Percentiles rank a stretch among this genome's conserved stretches.
These are phyloP conservation scores for Hylomyscus alleni DNA, from an alignment of 2,797 vertebrate species.

Conservation along the genomic window DNA sequence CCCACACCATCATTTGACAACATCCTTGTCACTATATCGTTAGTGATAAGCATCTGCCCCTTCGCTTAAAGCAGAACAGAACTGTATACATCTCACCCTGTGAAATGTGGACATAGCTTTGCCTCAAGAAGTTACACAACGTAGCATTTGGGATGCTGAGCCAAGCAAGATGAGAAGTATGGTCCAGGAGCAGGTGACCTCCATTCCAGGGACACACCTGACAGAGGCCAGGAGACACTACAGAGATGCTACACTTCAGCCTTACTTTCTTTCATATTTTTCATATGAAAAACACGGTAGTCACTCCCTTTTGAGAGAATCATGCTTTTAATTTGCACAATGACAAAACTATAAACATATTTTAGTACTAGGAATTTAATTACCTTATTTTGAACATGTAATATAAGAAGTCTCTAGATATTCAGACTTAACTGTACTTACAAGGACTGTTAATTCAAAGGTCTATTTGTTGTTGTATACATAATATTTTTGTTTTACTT, in stretches of 20 bases:
- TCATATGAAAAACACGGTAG: not conserved
- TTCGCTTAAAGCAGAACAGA: not conserved
- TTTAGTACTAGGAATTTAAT: not conserved
- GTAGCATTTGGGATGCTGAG: rapidly evolving
- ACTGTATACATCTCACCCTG: not conserved
- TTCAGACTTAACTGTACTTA: not conserved
- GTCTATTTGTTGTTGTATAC: not conserved
- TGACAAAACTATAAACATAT: not conserved
- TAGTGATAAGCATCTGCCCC: not conserved
- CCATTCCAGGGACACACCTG: no score
- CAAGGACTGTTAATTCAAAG: not conserved
- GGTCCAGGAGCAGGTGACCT: not conserved
- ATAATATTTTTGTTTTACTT: not conserved
- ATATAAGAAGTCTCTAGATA: not conserved
- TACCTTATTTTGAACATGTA: not conserved
- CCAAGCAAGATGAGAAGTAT: not conserved
- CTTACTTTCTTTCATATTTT: not conserved
- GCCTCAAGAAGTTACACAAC: not conserved
- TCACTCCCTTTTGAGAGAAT: not conserved
- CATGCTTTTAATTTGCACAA: not conserved
- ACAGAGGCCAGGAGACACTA: no score
- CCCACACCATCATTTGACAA: not conserved
- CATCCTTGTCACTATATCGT: not conserved
- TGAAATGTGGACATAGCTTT: not conserved
- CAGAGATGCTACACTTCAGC: not conserved